phyloP scores from a whole-genome alignment of 92 coral and sea anemone genomes.

The Epizoanthus stellaris region DNA sequence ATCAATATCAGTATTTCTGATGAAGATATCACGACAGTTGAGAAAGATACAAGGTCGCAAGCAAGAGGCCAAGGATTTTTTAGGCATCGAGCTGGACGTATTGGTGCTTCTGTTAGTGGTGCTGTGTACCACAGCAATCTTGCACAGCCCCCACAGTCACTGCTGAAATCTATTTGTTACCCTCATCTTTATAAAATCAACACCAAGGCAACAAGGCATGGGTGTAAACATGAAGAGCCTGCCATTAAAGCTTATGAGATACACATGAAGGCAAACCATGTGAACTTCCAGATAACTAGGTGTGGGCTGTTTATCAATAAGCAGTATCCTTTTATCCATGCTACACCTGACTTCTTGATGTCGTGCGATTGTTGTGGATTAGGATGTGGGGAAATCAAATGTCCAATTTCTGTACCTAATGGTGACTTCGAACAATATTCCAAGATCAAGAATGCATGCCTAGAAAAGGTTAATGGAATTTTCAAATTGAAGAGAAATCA shows the following conservation, averaged over 20 bases:
- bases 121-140: slow-evolving; percentile 50
- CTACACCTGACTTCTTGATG: slow-evolving; percentile 66
- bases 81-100: slow-evolving; percentile 70
- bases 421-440: slow-evolving; percentile 46
- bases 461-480: slow-evolving; percentile 37
- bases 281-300: slow-evolving; percentile 45
- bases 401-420: slow-evolving; percentile 34
- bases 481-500: slow-evolving; percentile 44
- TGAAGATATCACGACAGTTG: slow-evolving; percentile 37
- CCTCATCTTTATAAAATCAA: slow-evolving; percentile 53
- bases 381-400: slow-evolving; percentile 75
- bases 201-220: slow-evolving; percentile 58
- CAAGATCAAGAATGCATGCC: slow-evolving; percentile 37
- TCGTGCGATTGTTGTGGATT: slow-evolving; percentile 68
- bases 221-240: slow-evolving; percentile 61
- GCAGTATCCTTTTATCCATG: slow-evolving; percentile 67
- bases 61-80: slow-evolving; percentile 51
- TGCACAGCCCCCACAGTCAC: slow-evolving; percentile 61
- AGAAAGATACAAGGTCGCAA: slow-evolving; percentile 51
- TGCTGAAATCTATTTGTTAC: slow-evolving; percentile 61
- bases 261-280: slow-evolving; percentile 54
- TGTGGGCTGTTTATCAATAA: slow-evolving; percentile 65
- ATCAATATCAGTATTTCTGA: slow-evolving; percentile 27
- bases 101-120: slow-evolving; percentile 63
- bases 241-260: slow-evolving; percentile 54